Base-by-base conservation (phyloP, 2,888 invertebrate genomes). In the Ophion obscuratus region DNA sequence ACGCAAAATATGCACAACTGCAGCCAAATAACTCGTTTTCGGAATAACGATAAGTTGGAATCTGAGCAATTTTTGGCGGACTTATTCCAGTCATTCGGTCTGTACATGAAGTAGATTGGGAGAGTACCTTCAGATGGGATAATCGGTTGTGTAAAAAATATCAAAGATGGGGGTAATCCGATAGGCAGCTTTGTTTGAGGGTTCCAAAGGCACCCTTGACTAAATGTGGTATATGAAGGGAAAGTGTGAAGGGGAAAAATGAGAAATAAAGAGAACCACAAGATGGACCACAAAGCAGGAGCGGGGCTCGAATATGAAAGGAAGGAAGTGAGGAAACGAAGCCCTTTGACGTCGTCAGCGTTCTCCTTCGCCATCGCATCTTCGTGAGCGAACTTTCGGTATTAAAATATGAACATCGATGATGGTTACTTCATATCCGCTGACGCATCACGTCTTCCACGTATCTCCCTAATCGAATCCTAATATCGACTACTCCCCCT, bases 401-500 rank as follows among this genome's bases (percentile, higher is more conserved):
- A 80, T 84, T 70, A 66, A 80, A 84, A 75, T 61, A 80, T 53
- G 59, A 57, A 76, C 76, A 57, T 59, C 57, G 71, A 84, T 84
- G 71, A 76, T 80, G 79, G 70, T 71, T 31, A 11, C 44, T 71
- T 20, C 24, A n/a, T 47, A 59, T 76, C 44, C 31, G 66, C 71
- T 66, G 76, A 80, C 70, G 57, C 44, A 75, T 75, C 62, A 76
- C 57, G 64, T 64, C 64, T 36, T 47, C 10, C 27, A 31, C 44
- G 10, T 27, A 44, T 44, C n/a, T 59, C 27, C 68, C 27, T 27
- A 0, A 53, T 68, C 44, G 24, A 31, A 47, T 59, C 24, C 11
- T 20, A 20, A 67, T n/a, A 36, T 9, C 20, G 64, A 14, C 31
- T 71, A 9, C 9, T 31, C 31, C 1, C 14, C 11, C 44, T 4